A percentile compares a stretch with the other conserved stretches of the same genome.
phyloP scores from a whole-genome alignment of 1,140 invertebrate species.

The Aricia agestis region DNA sequence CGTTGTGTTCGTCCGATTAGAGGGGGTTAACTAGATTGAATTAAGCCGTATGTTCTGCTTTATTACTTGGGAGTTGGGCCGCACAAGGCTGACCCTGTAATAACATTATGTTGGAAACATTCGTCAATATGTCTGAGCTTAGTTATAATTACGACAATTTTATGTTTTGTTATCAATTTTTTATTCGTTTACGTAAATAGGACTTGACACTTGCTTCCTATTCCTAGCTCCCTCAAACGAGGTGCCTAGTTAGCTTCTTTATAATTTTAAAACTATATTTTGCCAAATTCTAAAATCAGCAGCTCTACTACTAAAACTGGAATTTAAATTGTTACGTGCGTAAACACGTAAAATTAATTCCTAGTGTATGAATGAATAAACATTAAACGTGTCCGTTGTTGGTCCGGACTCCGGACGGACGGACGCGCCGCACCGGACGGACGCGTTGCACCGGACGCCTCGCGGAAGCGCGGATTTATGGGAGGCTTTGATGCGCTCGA shows the following conservation, averaged over 20 bases:
- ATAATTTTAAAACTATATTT: too few relatives aligned
- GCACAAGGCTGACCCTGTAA: too few relatives aligned
- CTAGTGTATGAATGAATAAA: background rate
- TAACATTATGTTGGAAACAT: too few relatives aligned
- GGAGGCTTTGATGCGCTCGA: background rate
- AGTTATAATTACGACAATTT: too few relatives aligned
- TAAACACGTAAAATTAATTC: background rate
- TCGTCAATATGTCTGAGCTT: too few relatives aligned
- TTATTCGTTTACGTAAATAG: too few relatives aligned
- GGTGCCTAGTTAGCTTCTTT: too few relatives aligned
- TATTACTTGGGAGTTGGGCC: too few relatives aligned
- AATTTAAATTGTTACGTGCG: background rate
- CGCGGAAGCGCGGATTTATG: slow-evolving; percentile 7
- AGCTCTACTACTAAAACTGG: background rate
- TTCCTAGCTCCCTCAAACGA: too few relatives aligned
- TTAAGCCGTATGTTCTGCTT: background rate
- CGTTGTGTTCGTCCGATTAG: background rate
- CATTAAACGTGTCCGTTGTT: background rate
- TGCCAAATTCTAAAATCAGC: too few relatives aligned
- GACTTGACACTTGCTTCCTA: too few relatives aligned
- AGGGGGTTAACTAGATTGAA: background rate
- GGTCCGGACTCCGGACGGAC: background rate
- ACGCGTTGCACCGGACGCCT: background rate
- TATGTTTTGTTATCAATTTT: too few relatives aligned
- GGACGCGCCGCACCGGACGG: background rate